phyloP scores from a whole-genome alignment of 2,888 invertebrate genomes.

The Tachina grossa region DNA sequence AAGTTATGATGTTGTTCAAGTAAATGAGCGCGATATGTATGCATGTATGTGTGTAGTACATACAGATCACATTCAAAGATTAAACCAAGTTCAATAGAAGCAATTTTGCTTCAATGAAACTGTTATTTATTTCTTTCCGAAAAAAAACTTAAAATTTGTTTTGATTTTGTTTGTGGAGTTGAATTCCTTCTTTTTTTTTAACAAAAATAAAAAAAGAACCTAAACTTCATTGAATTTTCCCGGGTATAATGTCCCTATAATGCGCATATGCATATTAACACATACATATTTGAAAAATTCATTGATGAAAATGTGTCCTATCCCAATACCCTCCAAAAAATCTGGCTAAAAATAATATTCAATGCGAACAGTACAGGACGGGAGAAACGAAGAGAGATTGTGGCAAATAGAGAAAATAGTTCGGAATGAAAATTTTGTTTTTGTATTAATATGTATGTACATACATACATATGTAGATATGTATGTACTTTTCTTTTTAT shows the following conservation, averaged over 20 bases:
- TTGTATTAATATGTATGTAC: conserved; percentile 7
- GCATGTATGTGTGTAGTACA: no score
- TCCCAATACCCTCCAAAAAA: conserved; percentile 63
- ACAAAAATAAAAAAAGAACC: conserved; percentile 9
- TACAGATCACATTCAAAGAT: neutral
- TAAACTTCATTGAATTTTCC: conserved; percentile 69
- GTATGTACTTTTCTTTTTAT: conserved; percentile 10
- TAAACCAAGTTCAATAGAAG: neutral
- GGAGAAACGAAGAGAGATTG: conserved; percentile 20
- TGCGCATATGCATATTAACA: conserved; percentile 65
- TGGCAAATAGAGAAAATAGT: conserved; percentile 65
- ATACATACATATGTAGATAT: neutral
- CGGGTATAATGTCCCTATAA: conserved; percentile 55
- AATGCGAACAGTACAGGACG: conserved; percentile 37
- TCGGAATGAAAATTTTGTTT: conserved; percentile 67
- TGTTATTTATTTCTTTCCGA: neutral
- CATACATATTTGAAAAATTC: conserved; percentile 52
- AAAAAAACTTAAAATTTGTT: neutral
- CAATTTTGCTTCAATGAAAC: conserved; percentile 7
- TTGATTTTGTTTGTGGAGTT: neutral
- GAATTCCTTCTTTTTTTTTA: neutral
- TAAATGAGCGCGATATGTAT: no score
- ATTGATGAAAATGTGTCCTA: conserved; percentile 70
- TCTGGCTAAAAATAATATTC: conserved; percentile 64
- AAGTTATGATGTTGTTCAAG: no score